Evolutionary conservation across 2,797 vertebrate species (phyloP), one percentile per base, ranked within the genome.

Genomic region (Emys orbicularis): DNA sequence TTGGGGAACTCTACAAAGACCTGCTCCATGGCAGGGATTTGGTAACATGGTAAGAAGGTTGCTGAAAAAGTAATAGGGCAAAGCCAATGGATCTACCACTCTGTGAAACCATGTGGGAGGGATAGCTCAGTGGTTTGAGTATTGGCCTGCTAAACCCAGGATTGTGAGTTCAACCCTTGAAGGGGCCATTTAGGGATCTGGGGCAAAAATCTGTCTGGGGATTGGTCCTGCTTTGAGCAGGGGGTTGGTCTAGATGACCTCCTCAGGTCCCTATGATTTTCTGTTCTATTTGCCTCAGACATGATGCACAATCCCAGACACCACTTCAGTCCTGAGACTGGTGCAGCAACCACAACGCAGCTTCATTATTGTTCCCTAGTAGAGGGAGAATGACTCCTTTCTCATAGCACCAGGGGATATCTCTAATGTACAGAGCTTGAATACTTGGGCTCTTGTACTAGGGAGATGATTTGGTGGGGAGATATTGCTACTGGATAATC

Each of bases 331-430:
- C 4, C 1, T 2, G 5, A 29, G 47, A 27, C 56, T 4, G 7
- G 31, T 86, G 15, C 3, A 86, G 10, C 11, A 92, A 52, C 6
- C 19, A 89, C 3, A 31, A 11, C 49, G 11, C 3, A 65, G 29
- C 6, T 65, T 31, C 29, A 65, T 34, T 65, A 65, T n/a, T 13
- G 1, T 18, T n/a, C 13, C 59, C 29, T 18, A 65, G 59, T n/a
- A 34, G 12, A 34, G 29, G 34, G 89, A 11, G 47, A 89, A 86
- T 52, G 3, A 1, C 1, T 93, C 79, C 5, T 76, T 91, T 5
- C 27, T 31, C 0, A 0, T 2, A 1, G 47, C 11, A n/a, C 54
- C 11, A 31, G 74, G 6, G 16, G 3, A 1, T 5, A 23, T 59
- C 52, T 52, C 2, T 13, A 19, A 0, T 15, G 9, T 54, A 49